Conservation (phyloP, 2,888 invertebrate genomes). For the Acanthosepion pharaonis region DNA sequence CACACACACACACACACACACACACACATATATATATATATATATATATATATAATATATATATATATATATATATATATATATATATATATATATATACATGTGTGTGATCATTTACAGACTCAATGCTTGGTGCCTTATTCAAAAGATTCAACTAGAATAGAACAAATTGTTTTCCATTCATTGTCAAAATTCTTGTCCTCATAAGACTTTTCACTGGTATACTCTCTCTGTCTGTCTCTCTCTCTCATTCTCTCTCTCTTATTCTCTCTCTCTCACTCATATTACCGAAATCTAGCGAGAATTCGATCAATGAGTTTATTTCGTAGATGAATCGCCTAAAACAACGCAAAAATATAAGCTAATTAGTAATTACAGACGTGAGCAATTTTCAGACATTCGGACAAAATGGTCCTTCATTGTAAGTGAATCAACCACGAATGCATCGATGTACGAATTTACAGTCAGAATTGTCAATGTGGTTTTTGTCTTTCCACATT, state of each 20-base stretch:
- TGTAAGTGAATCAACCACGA: background rate
- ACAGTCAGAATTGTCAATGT: no score
- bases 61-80: no score
- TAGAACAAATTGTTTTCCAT: background rate
- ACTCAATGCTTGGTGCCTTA: no score
- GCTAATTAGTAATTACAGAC: background rate
- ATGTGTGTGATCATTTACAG: no score
- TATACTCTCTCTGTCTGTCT: background rate
- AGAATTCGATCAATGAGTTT: background rate
- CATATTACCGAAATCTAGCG: background rate
- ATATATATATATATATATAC: no score
- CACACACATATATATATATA: no score
- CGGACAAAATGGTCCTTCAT: background rate
- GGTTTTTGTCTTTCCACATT: background rate
- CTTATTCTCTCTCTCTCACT: background rate
- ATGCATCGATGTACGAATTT: no score
- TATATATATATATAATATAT: no score
- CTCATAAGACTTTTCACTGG: background rate
- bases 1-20: no score
- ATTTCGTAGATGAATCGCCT: background rate
- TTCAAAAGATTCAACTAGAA: background rate
- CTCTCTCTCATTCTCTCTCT: no score
- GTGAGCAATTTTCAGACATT: background rate
- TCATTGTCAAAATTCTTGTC: background rate
- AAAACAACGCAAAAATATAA: background rate